Evolutionary conservation across 2,888 invertebrate species (phyloP).

Genomic region (Periphyllus acericola): DNA sequence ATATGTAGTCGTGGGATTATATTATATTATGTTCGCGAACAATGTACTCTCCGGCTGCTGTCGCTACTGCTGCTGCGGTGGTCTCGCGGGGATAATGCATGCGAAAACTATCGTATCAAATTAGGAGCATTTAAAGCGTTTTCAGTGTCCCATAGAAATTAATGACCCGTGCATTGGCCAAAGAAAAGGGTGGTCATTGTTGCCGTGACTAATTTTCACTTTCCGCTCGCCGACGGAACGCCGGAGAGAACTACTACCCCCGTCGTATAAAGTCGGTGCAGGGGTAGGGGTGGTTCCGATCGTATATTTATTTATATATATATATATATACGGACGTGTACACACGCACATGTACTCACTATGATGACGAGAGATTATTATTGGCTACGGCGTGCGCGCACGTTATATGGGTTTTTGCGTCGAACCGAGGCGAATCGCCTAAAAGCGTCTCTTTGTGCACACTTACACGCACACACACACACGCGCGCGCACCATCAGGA

Average conservation of each 20-base stretch:
- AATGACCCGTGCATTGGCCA: conserved; percentile 58
- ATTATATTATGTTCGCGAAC: conserved; percentile 29
- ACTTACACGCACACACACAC: background rate
- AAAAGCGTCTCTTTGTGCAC: conserved; percentile 41
- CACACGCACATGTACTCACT: background rate
- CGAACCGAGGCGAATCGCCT: conserved; percentile 54
- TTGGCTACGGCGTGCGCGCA: conserved; percentile 15
- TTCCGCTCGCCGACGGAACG: conserved; percentile 26
- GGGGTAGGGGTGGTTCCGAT: background rate
- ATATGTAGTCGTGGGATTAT: conserved; percentile 30
- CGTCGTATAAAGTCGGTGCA: background rate
- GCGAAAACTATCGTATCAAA: conserved; percentile 61
- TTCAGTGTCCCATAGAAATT: conserved; percentile 54
- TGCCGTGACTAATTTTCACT: conserved; percentile 61
- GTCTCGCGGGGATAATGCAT: conserved; percentile 20
- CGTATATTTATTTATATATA: background rate
- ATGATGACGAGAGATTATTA: conserved; percentile 41
- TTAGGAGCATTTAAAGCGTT: conserved; percentile 61
- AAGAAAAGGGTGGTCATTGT: conserved; percentile 60
- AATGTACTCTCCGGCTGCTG: conserved; percentile 17
- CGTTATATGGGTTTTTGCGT: conserved; percentile 51
- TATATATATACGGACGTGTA: background rate
- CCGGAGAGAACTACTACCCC: background rate
- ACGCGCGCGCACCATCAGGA: background rate
- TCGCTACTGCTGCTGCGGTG: background rate